Evolutionary conservation across 2,797 vertebrate species (phyloP).

Genomic region (Brotula barbata): DNA sequence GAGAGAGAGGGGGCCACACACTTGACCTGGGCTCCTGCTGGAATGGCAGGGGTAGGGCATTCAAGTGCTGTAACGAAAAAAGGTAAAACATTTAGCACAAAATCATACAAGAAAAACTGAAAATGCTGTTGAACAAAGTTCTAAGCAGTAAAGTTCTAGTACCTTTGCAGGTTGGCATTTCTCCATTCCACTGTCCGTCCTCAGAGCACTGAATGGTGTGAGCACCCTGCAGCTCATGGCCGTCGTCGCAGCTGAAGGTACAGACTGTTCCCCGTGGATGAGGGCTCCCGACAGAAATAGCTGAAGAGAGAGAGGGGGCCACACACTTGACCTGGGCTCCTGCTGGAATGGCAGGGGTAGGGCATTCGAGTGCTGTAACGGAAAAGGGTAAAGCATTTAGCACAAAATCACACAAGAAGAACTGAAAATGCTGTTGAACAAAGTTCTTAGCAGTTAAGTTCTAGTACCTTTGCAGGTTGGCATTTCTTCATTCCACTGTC

Average conservation of each 20-base stretch:
- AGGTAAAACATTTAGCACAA: not conserved
- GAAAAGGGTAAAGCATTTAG: too few relatives aligned
- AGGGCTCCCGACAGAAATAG: too few relatives aligned
- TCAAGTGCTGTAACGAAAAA: slow-evolving; percentile 33
- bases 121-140: not conserved
- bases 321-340: too few relatives aligned
- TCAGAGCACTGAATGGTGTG: slow-evolving; percentile 61
- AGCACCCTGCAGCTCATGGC: slow-evolving; percentile 68
- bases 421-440: not conserved
- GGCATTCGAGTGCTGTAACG: too few relatives aligned
- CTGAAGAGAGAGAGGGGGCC: too few relatives aligned
- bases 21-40: slow-evolving; percentile 34
- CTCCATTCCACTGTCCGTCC: slow-evolving; percentile 70
- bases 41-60: slow-evolving; percentile 46
- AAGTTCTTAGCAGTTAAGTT: too few relatives aligned
- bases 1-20: slow-evolving; percentile 34
- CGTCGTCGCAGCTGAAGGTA: slow-evolving; percentile 72
- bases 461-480: slow-evolving; percentile 71
- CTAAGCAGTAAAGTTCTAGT: not conserved
- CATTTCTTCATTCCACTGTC: slow-evolving; percentile 65
- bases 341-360: too few relatives aligned
- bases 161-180: slow-evolving; percentile 70
- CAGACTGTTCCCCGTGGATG: too few relatives aligned
- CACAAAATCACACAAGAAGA: not conserved
- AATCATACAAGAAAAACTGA: not conserved